Evolutionary conservation across 2,888 invertebrate genomes (phyloP), one percentile per base, ranked within the genome.

Genomic region (Agriopis leucophaearia): DNA sequence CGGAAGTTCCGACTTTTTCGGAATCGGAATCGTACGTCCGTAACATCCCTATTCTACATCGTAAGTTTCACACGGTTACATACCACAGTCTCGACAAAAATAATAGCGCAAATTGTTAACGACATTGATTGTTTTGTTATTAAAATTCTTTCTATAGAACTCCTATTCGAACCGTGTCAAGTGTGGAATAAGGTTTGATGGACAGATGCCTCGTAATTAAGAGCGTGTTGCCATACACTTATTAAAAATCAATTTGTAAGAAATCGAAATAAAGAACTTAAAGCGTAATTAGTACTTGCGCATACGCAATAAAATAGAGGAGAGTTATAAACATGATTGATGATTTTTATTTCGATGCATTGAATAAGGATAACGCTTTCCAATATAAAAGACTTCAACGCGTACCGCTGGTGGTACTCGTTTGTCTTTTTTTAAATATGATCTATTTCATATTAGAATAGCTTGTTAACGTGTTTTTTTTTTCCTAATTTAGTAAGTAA

Each of bases 1-100:
- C 27, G 27, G 27, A 27, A 27, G 27, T 27, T 27, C 4, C 27
- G 27, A 27, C 27, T 3, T 27, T n/a, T 27, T 27, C 27, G 27
- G 27, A 27, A 27, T 27, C 27, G 27, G 27, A 27, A 27, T 27
- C 27, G 27, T 5, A 27, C 4, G 5, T 27, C 27, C 27, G 27
- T 27, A 27, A 2, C 27, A 27, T 27, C 27, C 27, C 27, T 27
- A 27, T 5, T 27, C 27, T 27, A 54, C 15, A 15, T 40, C 10
- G 16, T 10, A 71, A 78, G 78, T 82, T 91, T 91, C 91, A 89
- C 91, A 91, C 91, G 91, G 85, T 85, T 81, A 79, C 77, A 66
- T 76, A 81, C 80, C 72, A 45, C 74, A 75, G 50, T 78, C 78
- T 78, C 71, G 81, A 82, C 76, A 80, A 80, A 77, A 78, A 78